Evolutionary conservation across 2,797 vertebrate species (phyloP).

Genomic region (Coilia nasus): DNA sequence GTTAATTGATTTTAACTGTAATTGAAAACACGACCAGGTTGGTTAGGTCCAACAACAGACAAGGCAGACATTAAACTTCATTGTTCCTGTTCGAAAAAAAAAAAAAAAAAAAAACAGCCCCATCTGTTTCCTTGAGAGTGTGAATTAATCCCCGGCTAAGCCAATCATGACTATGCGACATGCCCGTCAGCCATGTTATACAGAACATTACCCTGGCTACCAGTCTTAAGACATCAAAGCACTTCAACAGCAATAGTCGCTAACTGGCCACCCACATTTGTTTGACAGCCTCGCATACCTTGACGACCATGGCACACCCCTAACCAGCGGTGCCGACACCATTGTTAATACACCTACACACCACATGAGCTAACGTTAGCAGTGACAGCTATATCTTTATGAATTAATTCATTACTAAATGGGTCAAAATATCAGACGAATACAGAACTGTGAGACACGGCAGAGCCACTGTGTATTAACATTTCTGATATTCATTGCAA

Average conservation of each 20-base stretch:
- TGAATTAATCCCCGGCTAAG: slow-evolving; percentile 22
- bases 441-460: not conserved
- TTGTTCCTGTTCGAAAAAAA: slow-evolving; percentile 49
- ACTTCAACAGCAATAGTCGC: not conserved
- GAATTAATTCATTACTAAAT: not conserved
- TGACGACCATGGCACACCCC: slow-evolving; percentile 16
- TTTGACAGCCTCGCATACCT: not conserved
- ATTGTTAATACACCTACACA: not conserved
- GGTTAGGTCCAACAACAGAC: not conserved
- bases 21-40: slow-evolving; percentile 4
- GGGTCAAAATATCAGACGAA: not conserved
- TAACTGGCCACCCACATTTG: not conserved
- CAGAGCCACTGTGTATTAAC: not conserved
- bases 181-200: not conserved
- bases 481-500: not conserved
- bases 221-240: not conserved
- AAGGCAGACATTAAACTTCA: not conserved
- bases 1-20: slow-evolving; percentile 88
- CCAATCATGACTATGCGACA: not conserved
- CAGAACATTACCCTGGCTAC: not conserved
- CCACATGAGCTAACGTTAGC: not conserved
- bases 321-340: not conserved
- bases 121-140: slow-evolving; percentile 50
- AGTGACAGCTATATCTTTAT: not conserved
- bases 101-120: slow-evolving; percentile 24